These are phyloP conservation scores for Notolabrus celidotus DNA, from an alignment of 2,797 vertebrate species.

Conservation along the genomic window DNA sequence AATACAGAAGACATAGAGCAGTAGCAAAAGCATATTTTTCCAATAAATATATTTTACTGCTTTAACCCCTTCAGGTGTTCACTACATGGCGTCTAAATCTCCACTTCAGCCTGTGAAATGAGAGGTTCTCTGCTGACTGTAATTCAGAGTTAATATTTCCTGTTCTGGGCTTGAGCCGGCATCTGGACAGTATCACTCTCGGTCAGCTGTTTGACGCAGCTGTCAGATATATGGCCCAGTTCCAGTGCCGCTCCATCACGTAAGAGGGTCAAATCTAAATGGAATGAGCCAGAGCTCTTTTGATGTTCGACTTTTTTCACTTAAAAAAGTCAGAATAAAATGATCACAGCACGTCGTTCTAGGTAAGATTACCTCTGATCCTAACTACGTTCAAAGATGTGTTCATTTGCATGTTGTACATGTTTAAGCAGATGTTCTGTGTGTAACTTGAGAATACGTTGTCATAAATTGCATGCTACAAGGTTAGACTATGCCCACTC, in stretches of 20 bases:
- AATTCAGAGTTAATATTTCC: constrained; percentile 64
- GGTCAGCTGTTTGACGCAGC: constrained; percentile 78
- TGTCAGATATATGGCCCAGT: constrained; percentile 64
- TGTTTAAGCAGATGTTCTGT: too few species aligned
- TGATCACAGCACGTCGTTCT: too few species aligned
- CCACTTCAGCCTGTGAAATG: constrained; percentile 51
- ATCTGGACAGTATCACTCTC: constrained; percentile 78
- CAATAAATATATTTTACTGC: constrained; percentile 25
- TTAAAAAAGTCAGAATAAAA: too few species aligned
- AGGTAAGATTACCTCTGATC: too few species aligned
- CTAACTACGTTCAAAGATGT: too few species aligned
- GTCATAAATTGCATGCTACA: too few species aligned
- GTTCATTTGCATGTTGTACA: too few species aligned
- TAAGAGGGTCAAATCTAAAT: constrained; percentile 30
- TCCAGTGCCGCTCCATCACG: constrained; percentile 55
- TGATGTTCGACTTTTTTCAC: too few species aligned
- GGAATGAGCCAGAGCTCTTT: constrained; percentile 16
- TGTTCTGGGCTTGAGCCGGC: constrained; percentile 42
- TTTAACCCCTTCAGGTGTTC: constrained; percentile 50
- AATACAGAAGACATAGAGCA: constrained; percentile 20
- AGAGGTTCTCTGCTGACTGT: constrained; percentile 42
- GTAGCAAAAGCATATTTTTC: constrained; percentile 24
- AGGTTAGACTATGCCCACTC: too few species aligned
- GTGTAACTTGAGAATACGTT: too few species aligned
- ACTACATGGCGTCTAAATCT: constrained; percentile 38